These are phyloP conservation scores for Serripes groenlandicus DNA, from an alignment of 2,888 invertebrate genomes.

Conservation along the genomic window DNA sequence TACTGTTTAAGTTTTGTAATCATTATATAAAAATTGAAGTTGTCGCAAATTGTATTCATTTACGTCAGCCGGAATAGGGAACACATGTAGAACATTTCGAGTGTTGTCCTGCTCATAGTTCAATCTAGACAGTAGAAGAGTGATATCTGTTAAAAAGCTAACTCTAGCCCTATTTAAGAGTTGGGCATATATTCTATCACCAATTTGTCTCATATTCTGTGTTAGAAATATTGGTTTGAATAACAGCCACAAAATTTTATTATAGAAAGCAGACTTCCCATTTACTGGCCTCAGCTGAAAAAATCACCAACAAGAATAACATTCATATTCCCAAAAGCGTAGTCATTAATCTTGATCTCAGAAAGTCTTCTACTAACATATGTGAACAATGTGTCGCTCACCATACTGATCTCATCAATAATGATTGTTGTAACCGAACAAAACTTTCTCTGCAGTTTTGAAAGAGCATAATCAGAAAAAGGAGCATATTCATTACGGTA, in stretches of 20 bases:
- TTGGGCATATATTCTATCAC: conserved; percentile 37
- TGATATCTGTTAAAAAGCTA: conserved; percentile 37
- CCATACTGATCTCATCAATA: conserved; percentile 72
- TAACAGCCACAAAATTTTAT: conserved; percentile 37
- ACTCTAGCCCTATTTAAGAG: conserved; percentile 44
- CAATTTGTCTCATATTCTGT: conserved; percentile 57
- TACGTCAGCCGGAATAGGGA: conserved; percentile 28
- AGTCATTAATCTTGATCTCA: conserved; percentile 43
- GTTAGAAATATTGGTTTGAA: conserved; percentile 49
- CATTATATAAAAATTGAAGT: too few species aligned
- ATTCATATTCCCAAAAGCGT: conserved; percentile 60
- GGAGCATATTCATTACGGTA: conserved; percentile 27
- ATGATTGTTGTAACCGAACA: conserved; percentile 42
- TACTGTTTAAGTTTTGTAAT: too few species aligned
- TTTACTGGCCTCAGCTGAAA: conserved; percentile 59
- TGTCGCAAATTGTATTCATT: conserved; percentile 28
- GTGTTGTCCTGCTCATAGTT: neutral
- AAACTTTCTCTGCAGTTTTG: conserved; percentile 30
- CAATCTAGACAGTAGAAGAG: conserved; percentile 2
- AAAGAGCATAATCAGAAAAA: conserved; percentile 11
- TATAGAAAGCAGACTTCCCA: conserved; percentile 48
- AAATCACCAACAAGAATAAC: conserved; percentile 67
- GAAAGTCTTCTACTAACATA: conserved; percentile 53
- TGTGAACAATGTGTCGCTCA: conserved; percentile 45
- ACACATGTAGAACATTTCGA: conserved; percentile 35